Conservation (phyloP, 2,113 vertebrate species). For the Antidorcas marsupialis region DNA sequence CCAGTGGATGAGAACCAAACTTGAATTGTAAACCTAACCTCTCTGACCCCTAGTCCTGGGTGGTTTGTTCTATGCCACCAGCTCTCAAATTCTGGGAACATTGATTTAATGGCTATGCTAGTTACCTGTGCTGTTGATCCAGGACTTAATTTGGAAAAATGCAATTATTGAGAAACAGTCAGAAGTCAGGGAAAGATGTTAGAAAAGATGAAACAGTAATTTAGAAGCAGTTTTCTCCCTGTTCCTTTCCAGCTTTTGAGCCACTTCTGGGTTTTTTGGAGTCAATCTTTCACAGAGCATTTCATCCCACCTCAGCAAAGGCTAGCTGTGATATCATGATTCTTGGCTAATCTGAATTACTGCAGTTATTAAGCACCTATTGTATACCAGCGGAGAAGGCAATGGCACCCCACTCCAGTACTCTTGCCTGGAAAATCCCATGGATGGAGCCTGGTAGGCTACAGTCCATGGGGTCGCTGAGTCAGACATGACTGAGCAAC, state of each 20-base stretch:
- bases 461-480: too few relatives aligned
- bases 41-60: background rate
- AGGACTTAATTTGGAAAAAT: background rate
- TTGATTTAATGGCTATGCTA: background rate
- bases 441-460: too few relatives aligned
- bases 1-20: background rate
- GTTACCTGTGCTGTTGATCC: background rate
- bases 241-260: background rate
- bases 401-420: too few relatives aligned
- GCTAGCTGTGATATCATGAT: background rate
- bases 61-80: background rate
- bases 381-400: background rate
- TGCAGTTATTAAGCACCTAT: background rate
- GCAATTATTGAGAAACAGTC: background rate
- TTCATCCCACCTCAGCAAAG: background rate
- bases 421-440: too few relatives aligned
- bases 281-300: background rate
- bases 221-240: background rate
- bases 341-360: background rate
- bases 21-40: background rate
- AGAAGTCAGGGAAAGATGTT: background rate
- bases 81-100: background rate
- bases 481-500: too few relatives aligned
- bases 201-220: background rate
- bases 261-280: background rate